Evolutionary conservation across 2,888 invertebrate species (phyloP).

Genomic region (Trachelus stipa): DNA sequence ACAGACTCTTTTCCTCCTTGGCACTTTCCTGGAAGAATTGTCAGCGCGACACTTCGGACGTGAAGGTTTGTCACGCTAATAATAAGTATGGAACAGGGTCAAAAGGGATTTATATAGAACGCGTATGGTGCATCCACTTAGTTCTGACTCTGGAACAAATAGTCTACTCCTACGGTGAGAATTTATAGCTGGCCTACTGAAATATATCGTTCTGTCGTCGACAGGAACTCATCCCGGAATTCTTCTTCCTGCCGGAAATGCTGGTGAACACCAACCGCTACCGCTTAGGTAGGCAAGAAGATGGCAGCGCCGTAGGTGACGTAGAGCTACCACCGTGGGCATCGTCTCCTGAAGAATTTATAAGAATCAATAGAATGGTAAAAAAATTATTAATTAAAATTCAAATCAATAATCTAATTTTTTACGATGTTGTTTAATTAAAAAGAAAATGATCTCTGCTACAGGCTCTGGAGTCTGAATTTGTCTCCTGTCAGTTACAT

Average conservation of each 20-base stretch:
- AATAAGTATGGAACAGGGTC: not conserved
- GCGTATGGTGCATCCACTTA: not conserved
- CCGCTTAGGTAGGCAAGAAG: constrained; percentile 89
- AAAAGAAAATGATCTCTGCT: constrained; percentile 34
- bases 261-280: constrained; percentile 89
- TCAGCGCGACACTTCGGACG: constrained; percentile 98
- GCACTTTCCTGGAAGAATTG: constrained; percentile 98
- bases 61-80: constrained; percentile 76
- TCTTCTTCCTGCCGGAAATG: constrained; percentile 99
- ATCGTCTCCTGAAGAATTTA: constrained; percentile 96
- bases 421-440: constrained; percentile 14
- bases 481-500: constrained; percentile 98
- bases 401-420: not conserved
- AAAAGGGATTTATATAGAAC: not conserved
- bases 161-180: not conserved
- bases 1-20: constrained; percentile 94
- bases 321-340: constrained; percentile 98
- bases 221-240: constrained; percentile 96
- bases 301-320: constrained; percentile 81
- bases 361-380: constrained; percentile 96
- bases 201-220: constrained; percentile 30
- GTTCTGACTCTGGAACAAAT: constrained; percentile 1
- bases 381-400: constrained; percentile 18
- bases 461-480: constrained; percentile 96
- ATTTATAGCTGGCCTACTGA: constrained; percentile 11